phyloP scores from a whole-genome alignment of 2,797 vertebrate species.

The Sebastes aleutianus region DNA sequence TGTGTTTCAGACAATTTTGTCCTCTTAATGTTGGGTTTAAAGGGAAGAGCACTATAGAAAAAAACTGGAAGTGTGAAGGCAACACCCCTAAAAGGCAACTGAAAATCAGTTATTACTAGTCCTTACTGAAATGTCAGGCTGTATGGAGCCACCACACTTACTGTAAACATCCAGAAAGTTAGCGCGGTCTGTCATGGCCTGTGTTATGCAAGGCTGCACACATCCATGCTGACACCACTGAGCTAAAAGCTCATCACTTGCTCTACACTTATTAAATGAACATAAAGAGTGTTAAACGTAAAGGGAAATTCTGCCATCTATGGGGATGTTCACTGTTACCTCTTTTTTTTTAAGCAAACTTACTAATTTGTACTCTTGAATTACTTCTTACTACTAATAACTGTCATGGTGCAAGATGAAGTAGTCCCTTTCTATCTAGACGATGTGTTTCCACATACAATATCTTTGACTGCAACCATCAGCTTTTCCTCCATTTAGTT shows the following conservation, averaged over 20 bases:
- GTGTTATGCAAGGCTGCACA: background rate
- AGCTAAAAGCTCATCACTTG: slow-evolving; percentile 11
- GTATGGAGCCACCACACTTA: background rate
- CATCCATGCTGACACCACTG: background rate
- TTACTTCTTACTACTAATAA: background rate
- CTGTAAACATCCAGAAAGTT: slow-evolving; percentile 22
- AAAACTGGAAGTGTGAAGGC: background rate
- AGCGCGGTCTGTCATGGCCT: background rate
- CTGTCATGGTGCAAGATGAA: background rate
- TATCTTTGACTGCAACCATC: background rate
- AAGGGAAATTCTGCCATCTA: background rate
- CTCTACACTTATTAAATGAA: background rate
- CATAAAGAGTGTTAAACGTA: background rate
- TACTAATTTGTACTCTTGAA: background rate
- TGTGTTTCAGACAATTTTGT: background rate
- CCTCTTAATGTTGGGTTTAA: background rate
- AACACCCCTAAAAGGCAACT: background rate
- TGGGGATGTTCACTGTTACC: background rate
- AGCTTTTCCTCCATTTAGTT: background rate
- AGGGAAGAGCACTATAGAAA: background rate
- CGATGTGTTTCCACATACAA: background rate
- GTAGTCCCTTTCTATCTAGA: background rate
- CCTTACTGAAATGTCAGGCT: slow-evolving; percentile 16
- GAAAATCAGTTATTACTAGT: background rate
- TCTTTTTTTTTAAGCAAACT: background rate